Conservation (phyloP, 2,888 invertebrate genomes). For the Noctua comes region DNA sequence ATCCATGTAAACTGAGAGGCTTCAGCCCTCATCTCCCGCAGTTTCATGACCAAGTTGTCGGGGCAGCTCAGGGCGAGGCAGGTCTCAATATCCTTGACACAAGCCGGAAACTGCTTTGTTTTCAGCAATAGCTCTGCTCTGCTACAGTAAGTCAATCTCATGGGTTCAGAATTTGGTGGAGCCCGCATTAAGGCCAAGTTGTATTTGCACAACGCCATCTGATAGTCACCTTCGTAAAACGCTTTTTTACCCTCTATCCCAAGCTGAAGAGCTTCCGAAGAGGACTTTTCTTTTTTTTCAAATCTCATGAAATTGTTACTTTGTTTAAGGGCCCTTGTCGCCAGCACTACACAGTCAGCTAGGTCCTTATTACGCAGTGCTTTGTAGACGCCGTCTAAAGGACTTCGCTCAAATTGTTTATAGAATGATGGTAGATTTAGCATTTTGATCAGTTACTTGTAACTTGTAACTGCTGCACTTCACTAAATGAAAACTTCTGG, state of each 20-base stretch:
- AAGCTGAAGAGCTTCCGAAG: slow-evolving; percentile 1
- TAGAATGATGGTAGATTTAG: background rate
- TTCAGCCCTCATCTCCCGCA: slow-evolving; percentile 24
- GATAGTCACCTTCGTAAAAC: slow-evolving; percentile 5
- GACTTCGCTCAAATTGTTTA: background rate
- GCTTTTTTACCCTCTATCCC: slow-evolving; percentile 21
- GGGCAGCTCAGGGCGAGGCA: slow-evolving; percentile 34
- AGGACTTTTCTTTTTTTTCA: background rate
- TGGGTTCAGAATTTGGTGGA: slow-evolving; percentile 36
- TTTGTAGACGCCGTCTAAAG: slow-evolving; percentile 21
- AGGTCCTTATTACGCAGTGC: slow-evolving; percentile 31
- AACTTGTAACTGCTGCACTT: slow-evolving; percentile 12
- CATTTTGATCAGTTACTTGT: slow-evolving; percentile 26
- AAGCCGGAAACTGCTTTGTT: slow-evolving; percentile 6
- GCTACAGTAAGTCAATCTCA: slow-evolving; percentile 34
- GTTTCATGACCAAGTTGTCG: background rate
- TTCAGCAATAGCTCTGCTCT: slow-evolving; percentile 35
- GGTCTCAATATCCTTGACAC: slow-evolving; percentile 40
- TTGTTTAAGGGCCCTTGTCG: background rate
- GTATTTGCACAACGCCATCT: slow-evolving; percentile 24
- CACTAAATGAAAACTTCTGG: background rate
- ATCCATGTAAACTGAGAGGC: slow-evolving; percentile 11
- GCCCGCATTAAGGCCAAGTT: slow-evolving; percentile 37
- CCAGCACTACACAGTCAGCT: slow-evolving; percentile 31
- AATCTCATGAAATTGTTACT: background rate